Base-by-base conservation (phyloP, 2,888 invertebrate species). In the Dexiosoma caninum region DNA sequence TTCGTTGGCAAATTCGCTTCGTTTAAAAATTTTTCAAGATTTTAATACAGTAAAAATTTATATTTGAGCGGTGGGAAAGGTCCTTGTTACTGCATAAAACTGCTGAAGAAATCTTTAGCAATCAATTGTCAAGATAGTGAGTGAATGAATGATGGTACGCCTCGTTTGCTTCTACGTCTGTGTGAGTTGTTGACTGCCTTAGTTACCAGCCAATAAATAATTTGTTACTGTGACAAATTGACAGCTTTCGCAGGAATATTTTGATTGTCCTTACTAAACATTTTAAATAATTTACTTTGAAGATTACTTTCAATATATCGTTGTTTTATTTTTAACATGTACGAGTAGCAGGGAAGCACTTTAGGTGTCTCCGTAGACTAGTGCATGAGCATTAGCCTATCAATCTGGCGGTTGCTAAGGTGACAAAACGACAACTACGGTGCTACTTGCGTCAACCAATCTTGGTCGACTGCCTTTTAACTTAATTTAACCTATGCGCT, bases 211-310 rank as follows among this genome's bases (percentile, higher is more conserved):
- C n/a, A n/a, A n/a, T n/a, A n/a, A 67, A 62, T 44, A 44, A 35
- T 60, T 81, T 66, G n/a, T 32, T 12, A 32, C 7, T 32, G 27
- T 81, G 71, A 76, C 60, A 76, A 81, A 76, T 76, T 71, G 71
- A 67, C 46, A 77, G 60, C 46, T 64, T 62, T 59, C 21, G 57
- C 19, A 27, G 19, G 10, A 57, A 35, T 42, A 64, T 55, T 57
- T 44, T 55, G 9, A 32, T 27, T 14, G 32, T 46, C 4, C 0
- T 53, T 37, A 9, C 8, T 30, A 23, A 8, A 27, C n/a, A n/a
- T n/a, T n/a, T n/a, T n/a, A n/a, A n/a, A n/a, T n/a, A n/a, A n/a
- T n/a, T n/a, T n/a, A n/a, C n/a, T n/a, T n/a, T n/a, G n/a, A n/a
- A n/a, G n/a, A n/a, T n/a, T n/a, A 42, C 40, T 51, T 35, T 23